phyloP scores from a whole-genome alignment of 2,113 vertebrate species.

The Lampris megalopsis region DNA sequence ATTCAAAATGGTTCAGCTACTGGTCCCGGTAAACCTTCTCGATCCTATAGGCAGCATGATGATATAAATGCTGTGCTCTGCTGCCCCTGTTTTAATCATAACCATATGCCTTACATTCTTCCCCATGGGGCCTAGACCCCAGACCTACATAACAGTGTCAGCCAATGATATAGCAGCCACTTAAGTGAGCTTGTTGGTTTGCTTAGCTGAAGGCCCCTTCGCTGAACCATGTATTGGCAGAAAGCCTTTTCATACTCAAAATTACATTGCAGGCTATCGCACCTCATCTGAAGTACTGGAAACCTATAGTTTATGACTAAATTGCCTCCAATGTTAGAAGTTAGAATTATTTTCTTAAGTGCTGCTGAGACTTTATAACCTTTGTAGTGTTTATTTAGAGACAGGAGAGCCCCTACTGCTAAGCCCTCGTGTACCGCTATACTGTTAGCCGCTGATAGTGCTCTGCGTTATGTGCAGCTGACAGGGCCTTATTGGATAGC shows the following conservation, averaged over 20 bases:
- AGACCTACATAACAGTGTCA: constrained; percentile 38
- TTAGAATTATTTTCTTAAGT: not conserved
- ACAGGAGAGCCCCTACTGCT: constrained; percentile 1
- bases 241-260: constrained; percentile 14
- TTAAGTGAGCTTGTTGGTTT: constrained; percentile 42
- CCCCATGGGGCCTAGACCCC: constrained; percentile 39
- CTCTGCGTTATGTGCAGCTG: constrained; percentile 21
- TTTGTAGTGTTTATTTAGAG: not conserved
- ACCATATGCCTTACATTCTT: constrained; percentile 70
- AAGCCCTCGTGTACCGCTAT: constrained; percentile 5
- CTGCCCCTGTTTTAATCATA: constrained; percentile 69
- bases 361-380: not conserved
- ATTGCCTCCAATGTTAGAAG: not conserved
- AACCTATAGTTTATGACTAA: not conserved
- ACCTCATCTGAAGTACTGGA: not conserved
- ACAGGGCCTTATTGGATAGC: constrained; percentile 36
- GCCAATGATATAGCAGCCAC: constrained; percentile 40
- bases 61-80: constrained; percentile 66
- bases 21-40: constrained; percentile 45
- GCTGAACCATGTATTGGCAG: constrained; percentile 11
- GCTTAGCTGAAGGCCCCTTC: constrained; percentile 25
- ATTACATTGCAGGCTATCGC: constrained; percentile 18
- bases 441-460: constrained; percentile 2
- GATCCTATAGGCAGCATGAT: constrained; percentile 56
- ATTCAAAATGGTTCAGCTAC: too few species aligned